Conservation (phyloP, 2,113 vertebrate species). For the Brachyhypopomus gauderio region DNA sequence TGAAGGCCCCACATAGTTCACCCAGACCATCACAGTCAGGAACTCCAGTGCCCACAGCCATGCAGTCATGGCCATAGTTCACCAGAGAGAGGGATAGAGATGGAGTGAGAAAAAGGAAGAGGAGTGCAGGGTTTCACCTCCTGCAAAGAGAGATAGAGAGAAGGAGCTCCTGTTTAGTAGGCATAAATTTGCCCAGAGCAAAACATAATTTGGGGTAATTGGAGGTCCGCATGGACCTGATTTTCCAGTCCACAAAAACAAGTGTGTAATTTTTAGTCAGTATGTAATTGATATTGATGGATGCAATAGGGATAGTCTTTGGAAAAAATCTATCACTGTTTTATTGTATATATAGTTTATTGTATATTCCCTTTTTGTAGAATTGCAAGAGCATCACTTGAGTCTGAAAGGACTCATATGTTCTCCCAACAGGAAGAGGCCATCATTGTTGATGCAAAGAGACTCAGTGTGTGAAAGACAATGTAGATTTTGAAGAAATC, state of each 20-base stretch:
- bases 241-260: constrained; percentile 25
- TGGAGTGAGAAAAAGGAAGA: neutral
- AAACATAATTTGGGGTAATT: constrained; percentile 49
- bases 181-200: constrained; percentile 48
- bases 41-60: constrained; percentile 51
- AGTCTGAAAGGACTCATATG: too few relatives aligned
- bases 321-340: too few relatives aligned
- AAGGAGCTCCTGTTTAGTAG: constrained; percentile 50
- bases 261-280: too few relatives aligned
- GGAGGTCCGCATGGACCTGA: constrained; percentile 39
- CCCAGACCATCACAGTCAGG: constrained; percentile 31
- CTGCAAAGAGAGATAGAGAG: constrained; percentile 28
- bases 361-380: too few relatives aligned
- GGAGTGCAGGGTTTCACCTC: neutral
- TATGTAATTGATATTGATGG: too few relatives aligned
- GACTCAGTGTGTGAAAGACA: too few relatives aligned
- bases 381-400: too few relatives aligned
- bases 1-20: constrained; percentile 24
- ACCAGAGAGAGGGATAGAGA: constrained; percentile 22
- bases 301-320: too few relatives aligned
- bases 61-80: constrained; percentile 28
- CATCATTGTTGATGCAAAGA: too few relatives aligned
- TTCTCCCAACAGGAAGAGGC: too few relatives aligned
- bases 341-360: too few relatives aligned
- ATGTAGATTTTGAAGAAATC: too few relatives aligned